Conservation (phyloP, 2,888 invertebrate species). For the Cenopis cana region DNA sequence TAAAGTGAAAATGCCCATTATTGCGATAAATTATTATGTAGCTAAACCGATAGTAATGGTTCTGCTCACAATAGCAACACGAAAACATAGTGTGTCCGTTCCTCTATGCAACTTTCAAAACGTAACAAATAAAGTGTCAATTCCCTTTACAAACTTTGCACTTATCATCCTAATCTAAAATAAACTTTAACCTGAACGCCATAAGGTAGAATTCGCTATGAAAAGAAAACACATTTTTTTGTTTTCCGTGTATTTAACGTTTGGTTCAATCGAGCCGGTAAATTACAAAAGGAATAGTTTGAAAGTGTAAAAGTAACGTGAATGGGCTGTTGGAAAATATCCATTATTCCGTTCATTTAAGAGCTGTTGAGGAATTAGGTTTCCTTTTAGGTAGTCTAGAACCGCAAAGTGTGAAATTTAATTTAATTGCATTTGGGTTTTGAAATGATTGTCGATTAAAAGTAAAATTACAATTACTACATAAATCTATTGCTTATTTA, state of each 20-base stretch:
- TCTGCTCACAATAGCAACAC: conserved; percentile 54
- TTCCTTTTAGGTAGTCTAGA: conserved; percentile 9
- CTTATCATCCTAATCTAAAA: neutral
- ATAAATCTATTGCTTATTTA: neutral
- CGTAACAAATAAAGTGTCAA: conserved; percentile 52
- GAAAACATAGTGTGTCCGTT: conserved; percentile 56
- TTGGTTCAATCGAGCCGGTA: conserved; percentile 28
- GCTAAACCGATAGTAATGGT: conserved; percentile 49
- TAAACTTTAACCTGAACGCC: neutral
- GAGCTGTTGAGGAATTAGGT: neutral
- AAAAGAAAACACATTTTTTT: conserved; percentile 4
- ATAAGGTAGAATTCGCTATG: conserved; percentile 7
- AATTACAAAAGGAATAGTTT: conserved; percentile 33
- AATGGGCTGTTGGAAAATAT: conserved; percentile 1
- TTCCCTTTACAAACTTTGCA: conserved; percentile 45
- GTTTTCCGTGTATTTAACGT: conserved; percentile 34
- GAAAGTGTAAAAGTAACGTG: conserved; percentile 9
- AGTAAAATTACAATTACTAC: neutral
- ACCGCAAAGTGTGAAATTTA: conserved; percentile 30
- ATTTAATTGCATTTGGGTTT: conserved; percentile 17
- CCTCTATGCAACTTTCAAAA: conserved; percentile 60
- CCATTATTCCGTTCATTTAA: neutral
- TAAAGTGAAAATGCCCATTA: no score
- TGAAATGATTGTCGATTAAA: conserved; percentile 4
- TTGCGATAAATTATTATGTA: neutral